A percentile compares a stretch with the other conserved stretches of the same genome.
phyloP scores from a whole-genome alignment of 30 jellyfish, hydroid and myxozoan species.

The Hydractinia symbiolongicarpus region DNA sequence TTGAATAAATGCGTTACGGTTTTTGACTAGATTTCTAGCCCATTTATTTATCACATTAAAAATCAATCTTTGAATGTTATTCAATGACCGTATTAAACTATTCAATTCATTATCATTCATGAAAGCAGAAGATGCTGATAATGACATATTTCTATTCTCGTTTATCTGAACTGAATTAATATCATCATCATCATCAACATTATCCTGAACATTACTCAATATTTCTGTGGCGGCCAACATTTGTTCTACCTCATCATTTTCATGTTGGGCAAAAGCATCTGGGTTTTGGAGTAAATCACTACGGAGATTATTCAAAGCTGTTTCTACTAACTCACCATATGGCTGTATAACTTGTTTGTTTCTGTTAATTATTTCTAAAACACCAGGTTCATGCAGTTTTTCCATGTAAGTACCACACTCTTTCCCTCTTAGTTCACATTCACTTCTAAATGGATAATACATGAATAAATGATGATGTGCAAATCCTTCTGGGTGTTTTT shows the following conservation, averaged over 20 bases:
- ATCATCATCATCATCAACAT: background rate
- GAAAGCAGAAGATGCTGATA: background rate
- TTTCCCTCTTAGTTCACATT: slow-evolving; percentile 1
- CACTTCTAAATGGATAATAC: slow-evolving; percentile 16
- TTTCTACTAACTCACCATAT: background rate
- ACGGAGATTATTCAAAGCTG: background rate
- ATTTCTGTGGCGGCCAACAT: background rate
- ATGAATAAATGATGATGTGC: slow-evolving; percentile 21
- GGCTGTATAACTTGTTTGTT: slow-evolving; percentile 5
- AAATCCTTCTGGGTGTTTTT: background rate
- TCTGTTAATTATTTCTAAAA: slow-evolving; percentile 4
- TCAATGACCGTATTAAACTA: slow-evolving; percentile 1
- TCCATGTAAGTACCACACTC: background rate
- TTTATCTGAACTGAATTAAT: background rate
- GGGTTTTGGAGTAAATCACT: background rate
- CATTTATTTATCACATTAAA: background rate
- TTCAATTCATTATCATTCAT: slow-evolving; percentile 9
- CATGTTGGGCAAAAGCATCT: background rate
- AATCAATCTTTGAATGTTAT: background rate
- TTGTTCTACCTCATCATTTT: background rate
- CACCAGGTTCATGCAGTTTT: slow-evolving; percentile 17
- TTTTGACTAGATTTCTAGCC: slow-evolving; percentile 12
- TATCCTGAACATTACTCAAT: background rate
- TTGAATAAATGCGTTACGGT: slow-evolving; percentile 16
- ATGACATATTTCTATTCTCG: background rate